These are phyloP conservation scores for Druceiella hillmani DNA, from an alignment of 2,888 invertebrate genomes.

Conservation along the genomic window DNA sequence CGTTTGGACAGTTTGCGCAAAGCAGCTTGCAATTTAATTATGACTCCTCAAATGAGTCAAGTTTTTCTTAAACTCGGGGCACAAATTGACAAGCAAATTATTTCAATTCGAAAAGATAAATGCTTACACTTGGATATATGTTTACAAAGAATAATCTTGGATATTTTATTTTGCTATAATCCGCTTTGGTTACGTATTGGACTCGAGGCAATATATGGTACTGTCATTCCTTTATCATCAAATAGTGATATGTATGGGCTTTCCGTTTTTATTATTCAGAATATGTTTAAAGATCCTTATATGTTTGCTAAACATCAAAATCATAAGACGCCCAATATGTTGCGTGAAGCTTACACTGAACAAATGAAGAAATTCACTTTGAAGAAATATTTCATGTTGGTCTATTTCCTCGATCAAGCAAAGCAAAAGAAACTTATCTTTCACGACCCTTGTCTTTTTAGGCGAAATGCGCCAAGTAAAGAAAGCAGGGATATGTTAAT, in stretches of 20 bases:
- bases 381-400: conserved; percentile 76
- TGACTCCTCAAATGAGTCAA: conserved; percentile 53
- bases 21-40: conserved; percentile 59
- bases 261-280: conserved; percentile 67
- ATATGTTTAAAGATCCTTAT: conserved; percentile 72
- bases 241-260: conserved; percentile 76
- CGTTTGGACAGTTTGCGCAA: conserved; percentile 61
- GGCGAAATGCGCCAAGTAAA: conserved; percentile 65
- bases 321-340: conserved; percentile 49
- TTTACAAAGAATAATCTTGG: conserved; percentile 70
- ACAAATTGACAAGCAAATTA: conserved; percentile 69
- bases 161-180: conserved; percentile 78
- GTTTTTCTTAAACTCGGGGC: conserved; percentile 64
- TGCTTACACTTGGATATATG: conserved; percentile 80
- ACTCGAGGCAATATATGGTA: conserved; percentile 77
- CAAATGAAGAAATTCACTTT: conserved; percentile 75
- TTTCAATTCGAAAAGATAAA: conserved; percentile 69
- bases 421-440: conserved; percentile 74
- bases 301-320: conserved; percentile 59
- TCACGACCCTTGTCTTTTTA: conserved; percentile 87
- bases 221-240: conserved; percentile 65
- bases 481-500: conserved; percentile 74
- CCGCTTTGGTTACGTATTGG: conserved; percentile 87
- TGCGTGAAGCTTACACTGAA: conserved; percentile 60
- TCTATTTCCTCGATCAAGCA: conserved; percentile 82